Base-by-base conservation (phyloP, 2,113 vertebrate genomes). In the Gobio gobio region DNA sequence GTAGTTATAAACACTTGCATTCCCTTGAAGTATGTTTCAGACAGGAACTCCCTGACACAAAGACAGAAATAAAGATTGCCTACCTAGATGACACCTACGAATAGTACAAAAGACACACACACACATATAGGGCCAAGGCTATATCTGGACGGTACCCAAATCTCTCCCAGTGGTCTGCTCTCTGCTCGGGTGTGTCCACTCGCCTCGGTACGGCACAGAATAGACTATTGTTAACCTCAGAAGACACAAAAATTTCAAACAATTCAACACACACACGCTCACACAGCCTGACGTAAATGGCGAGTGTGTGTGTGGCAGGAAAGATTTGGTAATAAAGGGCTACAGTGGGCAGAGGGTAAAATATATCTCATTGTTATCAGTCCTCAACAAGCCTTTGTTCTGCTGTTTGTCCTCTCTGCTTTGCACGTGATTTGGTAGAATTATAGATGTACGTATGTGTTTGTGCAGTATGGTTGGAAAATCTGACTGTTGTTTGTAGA, bases 161-260 rank as follows among this genome's bases (percentile, higher is more conserved):
- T 58, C 47, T 78, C 47, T 78, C 83, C 75, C 74, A 45, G 61
- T 78, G 49, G 75, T 61, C 66, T 14, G 64, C 26, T 59, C 24
- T 85, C 40, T 56, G 56, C 24, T 54, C 29, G 78, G 78, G 85
- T 86, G 80, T 82, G 85, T 82, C 84, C 85, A 82, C 61, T 82
- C 29, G 54, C 26, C 51, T 74, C 43, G 66, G 68, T 56, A 63
- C 29, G 24, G 66, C 58, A 86, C 77, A 86, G 78, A 86, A 86
- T 75, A 75, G 85, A 54, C 78, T 64, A 81, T 86, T 86, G 85
- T 86, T 81, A 74, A 81, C 77, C 43, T 64, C 78, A 82, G 66
- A 74, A 86, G 84, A 81, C 84, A 81, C 64, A 72, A 74, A 82
- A 74, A 73, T 80, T 22, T 80, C 12, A 61, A 80, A 85, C 77